A percentile compares a stretch with the other conserved stretches of the same genome.
phyloP scores from a whole-genome alignment of 92 coral and sea anemone species.

The Parazoanthus atlanticus region DNA sequence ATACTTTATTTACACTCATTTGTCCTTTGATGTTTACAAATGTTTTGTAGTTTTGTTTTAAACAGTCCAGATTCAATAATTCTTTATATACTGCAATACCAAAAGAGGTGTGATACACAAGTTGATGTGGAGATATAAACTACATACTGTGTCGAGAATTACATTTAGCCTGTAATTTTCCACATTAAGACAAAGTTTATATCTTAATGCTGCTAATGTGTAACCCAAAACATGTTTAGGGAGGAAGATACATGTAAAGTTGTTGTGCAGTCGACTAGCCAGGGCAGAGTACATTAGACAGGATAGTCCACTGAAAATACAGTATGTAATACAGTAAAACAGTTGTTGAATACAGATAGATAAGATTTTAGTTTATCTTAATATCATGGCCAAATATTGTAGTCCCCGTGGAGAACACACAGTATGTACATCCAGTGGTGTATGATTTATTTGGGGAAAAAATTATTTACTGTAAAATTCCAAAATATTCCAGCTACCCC shows the following conservation, averaged over 20 bases:
- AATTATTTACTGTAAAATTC: too few relatives aligned
- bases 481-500: too few relatives aligned
- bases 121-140: neutral
- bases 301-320: neutral
- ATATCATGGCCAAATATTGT: neutral
- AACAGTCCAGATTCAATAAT: neutral
- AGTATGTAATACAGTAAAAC: neutral
- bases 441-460: too few relatives aligned
- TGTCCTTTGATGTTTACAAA: neutral
- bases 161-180: neutral
- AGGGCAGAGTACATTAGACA: neutral
- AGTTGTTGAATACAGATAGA: neutral
- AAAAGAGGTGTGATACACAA: neutral
- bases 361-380: too few relatives aligned
- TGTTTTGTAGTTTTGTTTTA: neutral
- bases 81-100: neutral
- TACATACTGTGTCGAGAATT: neutral
- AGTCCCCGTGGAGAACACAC: neutral
- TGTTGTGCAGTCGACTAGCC: neutral
- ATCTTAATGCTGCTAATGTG: neutral
- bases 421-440: neutral
- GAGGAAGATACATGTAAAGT: neutral
- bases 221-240: neutral
- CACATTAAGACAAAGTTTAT: neutral
- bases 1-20: neutral